Percentiles rank a stretch among this genome's conserved stretches.
Conservation (phyloP, 2,888 invertebrate species). For the Atrina japonica region DNA sequence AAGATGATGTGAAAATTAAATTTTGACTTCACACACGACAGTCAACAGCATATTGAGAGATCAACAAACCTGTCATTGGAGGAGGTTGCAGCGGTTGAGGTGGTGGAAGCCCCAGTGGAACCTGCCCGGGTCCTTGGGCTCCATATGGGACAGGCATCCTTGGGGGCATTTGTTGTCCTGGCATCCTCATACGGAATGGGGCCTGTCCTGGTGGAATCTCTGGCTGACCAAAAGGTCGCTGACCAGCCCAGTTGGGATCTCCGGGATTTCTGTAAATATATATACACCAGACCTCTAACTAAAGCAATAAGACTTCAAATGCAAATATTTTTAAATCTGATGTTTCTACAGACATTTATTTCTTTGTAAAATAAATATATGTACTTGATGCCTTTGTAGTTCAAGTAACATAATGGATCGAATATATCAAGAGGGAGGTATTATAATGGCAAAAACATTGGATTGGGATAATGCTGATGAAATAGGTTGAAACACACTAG, state of each 20-base stretch:
- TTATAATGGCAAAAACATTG: too few relatives aligned
- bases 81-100: conserved; percentile 85
- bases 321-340: too few relatives aligned
- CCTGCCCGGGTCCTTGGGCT: conserved; percentile 33
- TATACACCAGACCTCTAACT: not conserved
- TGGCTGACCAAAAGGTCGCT: conserved; percentile 27
- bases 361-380: too few relatives aligned
- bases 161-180: conserved; percentile 47
- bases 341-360: too few relatives aligned
- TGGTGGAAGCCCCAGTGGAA: conserved; percentile 46
- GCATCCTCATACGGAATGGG: conserved; percentile 31
- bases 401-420: too few relatives aligned
- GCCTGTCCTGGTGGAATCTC: conserved; percentile 44
- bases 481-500: too few relatives aligned
- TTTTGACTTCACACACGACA: too few relatives aligned
- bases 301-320: not conserved
- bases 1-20: too few relatives aligned
- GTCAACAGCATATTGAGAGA: too few relatives aligned
- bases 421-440: too few relatives aligned
- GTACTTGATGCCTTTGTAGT: too few relatives aligned
- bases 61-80: conserved; percentile 82
- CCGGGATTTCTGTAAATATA: conserved; percentile 27
- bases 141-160: conserved; percentile 29
- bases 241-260: conserved; percentile 38
- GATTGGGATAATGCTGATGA: too few relatives aligned